These are phyloP conservation scores for Scarus forsteni DNA, from an alignment of 2,797 vertebrate species.

Conservation along the genomic window DNA sequence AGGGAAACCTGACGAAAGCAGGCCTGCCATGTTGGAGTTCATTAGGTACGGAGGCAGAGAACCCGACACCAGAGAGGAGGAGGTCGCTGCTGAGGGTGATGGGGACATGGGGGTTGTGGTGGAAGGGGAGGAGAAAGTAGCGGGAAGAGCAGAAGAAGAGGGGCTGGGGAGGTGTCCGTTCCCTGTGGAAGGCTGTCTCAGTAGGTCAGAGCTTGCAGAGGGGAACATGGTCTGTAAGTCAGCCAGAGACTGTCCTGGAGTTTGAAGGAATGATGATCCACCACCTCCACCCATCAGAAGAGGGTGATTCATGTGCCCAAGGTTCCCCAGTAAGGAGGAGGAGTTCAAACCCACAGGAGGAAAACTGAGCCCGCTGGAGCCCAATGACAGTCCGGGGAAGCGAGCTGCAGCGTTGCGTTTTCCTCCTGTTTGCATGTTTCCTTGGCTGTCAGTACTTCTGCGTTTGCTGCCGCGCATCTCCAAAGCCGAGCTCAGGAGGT, in stretches of 20 bases:
- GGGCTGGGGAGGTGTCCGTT: constrained; percentile 86
- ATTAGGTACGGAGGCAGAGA: constrained; percentile 93
- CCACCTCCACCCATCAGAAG: constrained; percentile 89
- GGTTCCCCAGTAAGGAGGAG: constrained; percentile 86
- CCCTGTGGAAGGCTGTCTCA: constrained; percentile 85
- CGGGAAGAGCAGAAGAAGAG: constrained; percentile 85
- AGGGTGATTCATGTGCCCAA: constrained; percentile 91
- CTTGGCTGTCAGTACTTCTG: constrained; percentile 86
- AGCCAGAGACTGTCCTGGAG: constrained; percentile 89
- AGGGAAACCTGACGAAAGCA: constrained; percentile 90
- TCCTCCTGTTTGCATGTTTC: constrained; percentile 81
- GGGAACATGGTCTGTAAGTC: constrained; percentile 95
- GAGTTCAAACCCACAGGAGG: constrained; percentile 90
- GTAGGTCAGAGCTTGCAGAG: constrained; percentile 88
- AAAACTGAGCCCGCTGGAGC: constrained; percentile 87
- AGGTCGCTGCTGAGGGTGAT: constrained; percentile 83
- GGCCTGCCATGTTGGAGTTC: constrained; percentile 91
- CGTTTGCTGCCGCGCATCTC: constrained; percentile 91
- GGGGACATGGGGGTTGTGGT: constrained; percentile 87
- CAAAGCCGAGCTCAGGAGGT: constrained; percentile 80
- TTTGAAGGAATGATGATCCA: constrained; percentile 91
- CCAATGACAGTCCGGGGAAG: constrained; percentile 85
- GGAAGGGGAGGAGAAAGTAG: constrained; percentile 78
- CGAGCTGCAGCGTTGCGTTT: constrained; percentile 86
- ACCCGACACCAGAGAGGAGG: constrained; percentile 89